Evolutionary conservation across 2,113 vertebrate species (phyloP).

Genomic region (Physeter macrocephalus): DNA sequence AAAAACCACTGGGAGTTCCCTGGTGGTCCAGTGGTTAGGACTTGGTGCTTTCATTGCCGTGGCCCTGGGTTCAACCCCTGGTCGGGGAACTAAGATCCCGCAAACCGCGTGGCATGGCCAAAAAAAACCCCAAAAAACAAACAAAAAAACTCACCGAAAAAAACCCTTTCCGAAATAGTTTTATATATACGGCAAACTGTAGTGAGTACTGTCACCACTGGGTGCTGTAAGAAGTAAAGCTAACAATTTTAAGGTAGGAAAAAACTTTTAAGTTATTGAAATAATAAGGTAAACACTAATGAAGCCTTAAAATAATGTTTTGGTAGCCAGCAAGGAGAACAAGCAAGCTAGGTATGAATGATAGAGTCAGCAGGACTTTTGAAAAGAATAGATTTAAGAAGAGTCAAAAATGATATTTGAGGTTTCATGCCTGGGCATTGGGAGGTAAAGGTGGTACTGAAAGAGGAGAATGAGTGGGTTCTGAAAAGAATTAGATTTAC

Average conservation of each 20-base stretch:
- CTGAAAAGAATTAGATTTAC: conserved; percentile 7
- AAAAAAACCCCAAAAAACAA: background rate
- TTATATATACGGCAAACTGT: background rate
- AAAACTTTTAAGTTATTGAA: background rate
- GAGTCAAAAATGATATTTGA: background rate
- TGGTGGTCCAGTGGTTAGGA: background rate
- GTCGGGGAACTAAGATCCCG: background rate
- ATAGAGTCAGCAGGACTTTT: background rate
- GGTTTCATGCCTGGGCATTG: background rate
- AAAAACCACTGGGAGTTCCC: background rate
- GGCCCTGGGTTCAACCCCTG: background rate
- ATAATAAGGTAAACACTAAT: background rate
- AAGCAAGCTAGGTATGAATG: background rate
- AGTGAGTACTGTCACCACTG: background rate
- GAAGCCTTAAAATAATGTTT: background rate
- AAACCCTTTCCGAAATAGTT: background rate
- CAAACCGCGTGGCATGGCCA: background rate
- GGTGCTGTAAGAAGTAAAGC: background rate
- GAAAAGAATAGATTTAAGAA: background rate
- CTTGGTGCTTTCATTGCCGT: background rate
- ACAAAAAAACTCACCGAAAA: no score
- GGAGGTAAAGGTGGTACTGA: background rate
- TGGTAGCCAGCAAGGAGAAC: background rate
- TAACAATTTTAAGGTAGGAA: background rate
- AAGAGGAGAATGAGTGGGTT: background rate